Evolutionary conservation across 2,113 vertebrate genomes (phyloP), one percentile per base, ranked within the genome.

Genomic region (Chloropsis hardwickii): DNA sequence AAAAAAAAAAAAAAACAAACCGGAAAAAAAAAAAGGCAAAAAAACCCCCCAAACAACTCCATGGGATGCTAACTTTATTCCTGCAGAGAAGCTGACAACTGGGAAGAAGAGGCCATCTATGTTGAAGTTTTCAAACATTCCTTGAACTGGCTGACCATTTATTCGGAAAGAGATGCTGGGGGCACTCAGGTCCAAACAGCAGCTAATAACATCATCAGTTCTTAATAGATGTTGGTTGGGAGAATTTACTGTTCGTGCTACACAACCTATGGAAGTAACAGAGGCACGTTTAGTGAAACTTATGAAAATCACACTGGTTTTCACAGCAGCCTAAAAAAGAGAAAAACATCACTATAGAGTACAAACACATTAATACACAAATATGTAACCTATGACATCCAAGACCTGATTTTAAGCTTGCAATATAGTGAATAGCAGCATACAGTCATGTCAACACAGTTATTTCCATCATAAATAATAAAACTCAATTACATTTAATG

Each of bases 111-210:
- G 99, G 20, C 99, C 98, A 37, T 99, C 99, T 7, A 98, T 98
- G 97, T 99, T 99, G 98, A 99, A 99, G 97, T 99, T 99, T 97
- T 99, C 99, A 83, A 99, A 99, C 99, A 99, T 99, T 79, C 99
- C 99, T 98, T 99, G 99, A 64, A 99, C 99, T 6, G 99, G 99
- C 56, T 99, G 99, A 16, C 99, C 99, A 7, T 99, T 99, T 97
- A 99, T 99, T 81, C 99, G 98, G 96, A 99, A 99, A 15, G 99
- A 99, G 97, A 99, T 99, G 82, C 99, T 99, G 28, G 99, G 99
- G 39, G 98, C 98, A 21, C 99, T 99, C 45, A 99, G 98, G 70
- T 99, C 99, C 96, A 99, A 98, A 92, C 99, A 99, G 97, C 99
- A 99, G 97, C 99, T 99, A 92, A 99, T 98, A 82, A 99, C 99